Evolutionary conservation across 2,797 vertebrate species (phyloP), one percentile per base, ranked within the genome.

Genomic region (Falco columbarius): DNA sequence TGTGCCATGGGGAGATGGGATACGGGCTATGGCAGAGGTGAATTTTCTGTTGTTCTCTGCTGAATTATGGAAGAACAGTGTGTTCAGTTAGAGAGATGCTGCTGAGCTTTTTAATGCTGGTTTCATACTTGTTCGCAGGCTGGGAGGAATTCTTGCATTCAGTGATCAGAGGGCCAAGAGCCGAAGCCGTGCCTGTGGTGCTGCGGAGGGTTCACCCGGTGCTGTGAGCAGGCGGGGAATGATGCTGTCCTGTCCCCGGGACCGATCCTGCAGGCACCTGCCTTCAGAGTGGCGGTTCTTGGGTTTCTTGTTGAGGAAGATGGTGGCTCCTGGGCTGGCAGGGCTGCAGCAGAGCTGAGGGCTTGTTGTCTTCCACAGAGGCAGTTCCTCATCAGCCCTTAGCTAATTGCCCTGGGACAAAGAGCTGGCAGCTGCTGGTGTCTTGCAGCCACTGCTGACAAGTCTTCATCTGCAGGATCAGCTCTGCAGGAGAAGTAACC

Each of bases 241-340:
- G 2, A 5, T 17, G 30, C 24, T 9, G 24, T 76, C 21, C 40
- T 2, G 3, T 71, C 79, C 17, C 63, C 5, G 5, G 4, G 3
- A 14, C 30, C 3, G 1, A 3, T 51, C 14, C 19, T 19, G 4
- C 17, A 26, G 29, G 23, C 3, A 1, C 40, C 19, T 36, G n/a
- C 52, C 38, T 77, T 21, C 47, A 24, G 22, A 58, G 56, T 5
- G 5, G 15, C 4, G 20, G 18, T 83, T 52, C 32, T 73, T 44
- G 65, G 36, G 6, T 46, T 70, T 80, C 11, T 56, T 51, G 4
- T 10, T 58, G 34, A 34, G 56, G 52, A 32, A 38, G 55, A 56
- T 1, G 5, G 34, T 16, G 30, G 27, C 38, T 94, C 27, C 84
- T 80, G 81, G 72, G 36, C 67, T 54, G 38, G 27, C 30, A 56